These are phyloP conservation scores for Ceramica pisi DNA, from an alignment of 2,888 invertebrate genomes.

Conservation along the genomic window DNA sequence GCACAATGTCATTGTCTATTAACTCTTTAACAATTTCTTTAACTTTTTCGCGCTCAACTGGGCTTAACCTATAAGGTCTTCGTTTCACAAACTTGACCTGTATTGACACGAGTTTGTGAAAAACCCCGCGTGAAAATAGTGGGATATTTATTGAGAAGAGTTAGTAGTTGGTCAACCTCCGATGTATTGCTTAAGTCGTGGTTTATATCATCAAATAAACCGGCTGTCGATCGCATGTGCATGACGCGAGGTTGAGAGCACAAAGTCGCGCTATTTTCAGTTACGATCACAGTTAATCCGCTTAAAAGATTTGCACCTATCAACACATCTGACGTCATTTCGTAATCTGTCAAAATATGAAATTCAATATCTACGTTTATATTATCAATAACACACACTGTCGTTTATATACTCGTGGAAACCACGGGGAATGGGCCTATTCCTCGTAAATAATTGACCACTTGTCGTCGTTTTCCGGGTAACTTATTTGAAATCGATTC, in stretches of 20 bases:
- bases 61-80: not conserved
- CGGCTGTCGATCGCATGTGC: too few species aligned
- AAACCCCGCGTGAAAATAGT: slow-evolving; percentile 5
- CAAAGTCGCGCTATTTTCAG: too few species aligned
- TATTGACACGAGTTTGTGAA: slow-evolving; percentile 8
- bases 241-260: too few species aligned
- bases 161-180: not conserved
- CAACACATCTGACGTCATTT: slow-evolving; percentile 11
- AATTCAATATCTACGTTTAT: slow-evolving; percentile 11
- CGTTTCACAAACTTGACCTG: slow-evolving; percentile 3
- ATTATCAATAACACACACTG: slow-evolving; percentile 6
- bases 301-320: slow-evolving; percentile 9
- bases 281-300: too few species aligned
- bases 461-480: not conserved
- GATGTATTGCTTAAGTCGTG: not conserved
- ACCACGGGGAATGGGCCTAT: slow-evolving; percentile 2
- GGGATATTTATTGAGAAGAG: slow-evolving; percentile 8
- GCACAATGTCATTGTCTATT: not conserved
- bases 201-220: too few species aligned
- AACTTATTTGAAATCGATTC: slow-evolving; percentile 7
- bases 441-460: slow-evolving; percentile 7
- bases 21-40: not conserved
- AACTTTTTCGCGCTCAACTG: not conserved
- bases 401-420: not conserved
- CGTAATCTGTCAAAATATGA: slow-evolving; percentile 4